Conservation (phyloP, 2,113 vertebrate species). For the Ictalurus punctatus region DNA sequence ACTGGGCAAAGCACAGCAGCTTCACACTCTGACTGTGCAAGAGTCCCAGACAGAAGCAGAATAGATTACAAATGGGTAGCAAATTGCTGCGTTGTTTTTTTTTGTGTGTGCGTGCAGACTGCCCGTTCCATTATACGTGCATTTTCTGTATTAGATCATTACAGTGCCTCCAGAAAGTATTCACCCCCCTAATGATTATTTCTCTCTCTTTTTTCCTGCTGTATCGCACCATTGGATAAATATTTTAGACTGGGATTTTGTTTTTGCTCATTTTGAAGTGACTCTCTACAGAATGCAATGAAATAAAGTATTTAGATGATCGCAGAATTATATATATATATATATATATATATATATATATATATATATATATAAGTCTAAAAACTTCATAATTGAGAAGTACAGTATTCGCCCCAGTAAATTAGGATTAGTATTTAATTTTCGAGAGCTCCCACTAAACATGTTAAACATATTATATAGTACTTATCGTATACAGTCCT, state of each 20-base stretch:
- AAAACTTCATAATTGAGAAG: neutral
- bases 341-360: too few species aligned
- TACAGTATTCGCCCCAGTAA: neutral
- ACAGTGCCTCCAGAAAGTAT: neutral
- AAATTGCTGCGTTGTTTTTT: neutral
- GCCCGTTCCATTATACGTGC: neutral
- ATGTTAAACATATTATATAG: neutral
- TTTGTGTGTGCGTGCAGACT: neutral
- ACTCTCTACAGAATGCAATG: neutral
- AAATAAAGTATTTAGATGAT: neutral
- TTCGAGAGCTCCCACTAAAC: neutral
- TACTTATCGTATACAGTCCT: neutral
- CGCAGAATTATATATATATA: neutral
- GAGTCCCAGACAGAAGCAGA: slow-evolving; percentile 18
- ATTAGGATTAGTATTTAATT: neutral
- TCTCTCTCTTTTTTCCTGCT: neutral
- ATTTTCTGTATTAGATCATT: neutral
- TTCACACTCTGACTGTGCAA: slow-evolving; percentile 24
- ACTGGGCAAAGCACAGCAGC: slow-evolving; percentile 21
- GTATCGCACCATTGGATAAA: neutral
- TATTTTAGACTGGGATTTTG: neutral
- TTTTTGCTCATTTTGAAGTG: neutral
- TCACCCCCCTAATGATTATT: neutral
- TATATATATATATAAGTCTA: too few species aligned
- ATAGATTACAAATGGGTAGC: slow-evolving; percentile 23